Conservation (phyloP, 2,888 invertebrate species). For the Dendrolimus houi region DNA sequence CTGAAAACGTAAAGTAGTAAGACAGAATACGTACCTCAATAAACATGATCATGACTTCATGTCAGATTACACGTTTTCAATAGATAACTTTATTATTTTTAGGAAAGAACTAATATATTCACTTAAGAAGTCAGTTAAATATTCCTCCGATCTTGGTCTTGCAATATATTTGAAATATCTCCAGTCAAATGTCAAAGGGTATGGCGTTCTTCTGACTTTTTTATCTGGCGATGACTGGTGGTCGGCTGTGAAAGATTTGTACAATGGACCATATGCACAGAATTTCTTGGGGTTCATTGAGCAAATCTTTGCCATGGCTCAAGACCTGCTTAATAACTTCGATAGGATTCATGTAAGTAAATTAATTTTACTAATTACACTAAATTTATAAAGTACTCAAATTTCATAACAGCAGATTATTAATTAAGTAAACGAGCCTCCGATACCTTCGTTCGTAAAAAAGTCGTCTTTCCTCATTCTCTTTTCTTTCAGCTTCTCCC, state of each 20-base stretch:
- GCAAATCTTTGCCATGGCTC: slow-evolving; percentile 44
- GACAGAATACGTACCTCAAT: too few species aligned
- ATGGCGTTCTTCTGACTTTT: slow-evolving; percentile 46
- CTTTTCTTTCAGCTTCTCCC: too few species aligned
- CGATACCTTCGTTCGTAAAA: too few species aligned
- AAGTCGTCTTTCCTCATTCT: too few species aligned
- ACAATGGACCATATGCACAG: slow-evolving; percentile 39
- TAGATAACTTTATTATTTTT: slow-evolving; percentile 12
- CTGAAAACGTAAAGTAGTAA: too few species aligned
- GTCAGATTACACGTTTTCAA: too few species aligned
- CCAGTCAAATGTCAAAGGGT: slow-evolving; percentile 47
- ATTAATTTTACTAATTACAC: too few species aligned
- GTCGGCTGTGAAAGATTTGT: slow-evolving; percentile 36
- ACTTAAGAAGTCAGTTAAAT: slow-evolving; percentile 38
- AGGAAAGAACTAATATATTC: slow-evolving; percentile 39
- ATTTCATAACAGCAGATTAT: not conserved
- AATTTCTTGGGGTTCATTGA: slow-evolving; percentile 48
- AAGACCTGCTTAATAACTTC: slow-evolving; percentile 49
- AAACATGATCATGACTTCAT: too few species aligned
- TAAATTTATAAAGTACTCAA: not conserved
- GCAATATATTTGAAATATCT: slow-evolving; percentile 57
- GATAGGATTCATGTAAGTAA: slow-evolving; percentile 61
- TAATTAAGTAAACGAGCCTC: too few species aligned
- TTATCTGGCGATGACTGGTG: slow-evolving; percentile 62
- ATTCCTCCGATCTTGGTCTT: slow-evolving; percentile 51